A percentile compares a stretch with the other conserved stretches of the same genome.
phyloP scores from a whole-genome alignment of 2,113 vertebrate species.

The Mola mola region DNA sequence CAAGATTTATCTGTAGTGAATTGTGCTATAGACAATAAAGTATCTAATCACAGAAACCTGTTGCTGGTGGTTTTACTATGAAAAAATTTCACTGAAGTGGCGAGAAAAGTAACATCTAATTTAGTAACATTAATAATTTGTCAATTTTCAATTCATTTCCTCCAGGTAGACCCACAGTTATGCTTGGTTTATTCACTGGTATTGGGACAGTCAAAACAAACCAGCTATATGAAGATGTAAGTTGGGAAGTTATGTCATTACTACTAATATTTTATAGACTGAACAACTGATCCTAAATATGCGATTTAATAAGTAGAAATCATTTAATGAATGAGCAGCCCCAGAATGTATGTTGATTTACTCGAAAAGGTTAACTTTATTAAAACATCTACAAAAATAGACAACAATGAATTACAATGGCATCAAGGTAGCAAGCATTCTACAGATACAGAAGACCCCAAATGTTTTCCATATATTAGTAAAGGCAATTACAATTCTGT shows the following conservation, averaged over 20 bases:
- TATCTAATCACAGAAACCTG: slow-evolving; percentile 4
- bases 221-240: neutral
- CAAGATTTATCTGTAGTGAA: slow-evolving; percentile 34
- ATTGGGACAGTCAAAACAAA: neutral
- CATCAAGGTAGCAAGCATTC: slow-evolving; percentile 77
- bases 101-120: too few species aligned
- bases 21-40: slow-evolving; percentile 59
- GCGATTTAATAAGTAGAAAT: neutral
- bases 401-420: slow-evolving; percentile 71
- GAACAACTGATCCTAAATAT: neutral
- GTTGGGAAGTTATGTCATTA: neutral
- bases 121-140: too few species aligned
- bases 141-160: too few species aligned
- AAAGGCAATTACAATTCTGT: slow-evolving; percentile 78
- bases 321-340: neutral
- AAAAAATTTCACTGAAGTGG: too few species aligned
- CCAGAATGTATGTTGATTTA: slow-evolving; percentile 11
- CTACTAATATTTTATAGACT: neutral
- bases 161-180: too few species aligned
- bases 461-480: slow-evolving; percentile 79
- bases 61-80: neutral
- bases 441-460: slow-evolving; percentile 75
- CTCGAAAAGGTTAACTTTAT: slow-evolving; percentile 83
- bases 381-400: slow-evolving; percentile 86
- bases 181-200: too few species aligned